Percentiles rank a stretch among this genome's conserved stretches.
These are phyloP conservation scores for Cremastinae sp. DNA, from an alignment of 2,888 invertebrate genomes.

Conservation along the genomic window DNA sequence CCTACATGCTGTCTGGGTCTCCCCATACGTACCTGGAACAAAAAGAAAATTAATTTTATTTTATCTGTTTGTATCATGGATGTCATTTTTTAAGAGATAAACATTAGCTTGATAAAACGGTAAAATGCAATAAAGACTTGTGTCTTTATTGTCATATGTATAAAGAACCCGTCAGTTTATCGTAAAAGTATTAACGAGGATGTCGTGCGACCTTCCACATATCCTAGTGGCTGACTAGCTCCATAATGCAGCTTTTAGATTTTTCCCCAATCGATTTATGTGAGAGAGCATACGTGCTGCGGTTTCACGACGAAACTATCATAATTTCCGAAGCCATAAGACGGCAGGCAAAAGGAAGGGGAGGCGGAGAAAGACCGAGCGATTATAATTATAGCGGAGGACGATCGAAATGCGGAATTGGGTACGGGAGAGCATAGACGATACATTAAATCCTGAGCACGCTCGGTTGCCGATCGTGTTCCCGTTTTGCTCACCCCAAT, in stretches of 20 bases:
- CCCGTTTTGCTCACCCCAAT: conserved; percentile 51
- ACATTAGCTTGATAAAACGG: too few relatives aligned
- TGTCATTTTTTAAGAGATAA: neutral
- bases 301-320: conserved; percentile 40
- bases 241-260: conserved; percentile 5
- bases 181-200: too few relatives aligned
- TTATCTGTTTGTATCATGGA: neutral
- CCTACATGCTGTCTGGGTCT: conserved; percentile 2
- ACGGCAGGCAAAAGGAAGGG: too few relatives aligned
- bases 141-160: too few relatives aligned
- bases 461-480: conserved; percentile 55
- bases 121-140: too few relatives aligned
- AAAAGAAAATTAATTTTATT: conserved; percentile 9
- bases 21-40: conserved; percentile 71
- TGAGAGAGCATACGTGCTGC: conserved; percentile 34
- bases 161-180: neutral
- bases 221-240: neutral
- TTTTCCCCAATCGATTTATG: conserved; percentile 16
- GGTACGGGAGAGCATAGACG: conserved; percentile 37
- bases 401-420: conserved; percentile 38
- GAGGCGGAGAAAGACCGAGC: conserved; percentile 7
- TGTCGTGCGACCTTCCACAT: too few relatives aligned
- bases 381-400: conserved; percentile 53
- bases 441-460: conserved; percentile 57
- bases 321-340: conserved; percentile 37